Conservation (phyloP, 2,113 vertebrate species). For the Petromus typicus region DNA sequence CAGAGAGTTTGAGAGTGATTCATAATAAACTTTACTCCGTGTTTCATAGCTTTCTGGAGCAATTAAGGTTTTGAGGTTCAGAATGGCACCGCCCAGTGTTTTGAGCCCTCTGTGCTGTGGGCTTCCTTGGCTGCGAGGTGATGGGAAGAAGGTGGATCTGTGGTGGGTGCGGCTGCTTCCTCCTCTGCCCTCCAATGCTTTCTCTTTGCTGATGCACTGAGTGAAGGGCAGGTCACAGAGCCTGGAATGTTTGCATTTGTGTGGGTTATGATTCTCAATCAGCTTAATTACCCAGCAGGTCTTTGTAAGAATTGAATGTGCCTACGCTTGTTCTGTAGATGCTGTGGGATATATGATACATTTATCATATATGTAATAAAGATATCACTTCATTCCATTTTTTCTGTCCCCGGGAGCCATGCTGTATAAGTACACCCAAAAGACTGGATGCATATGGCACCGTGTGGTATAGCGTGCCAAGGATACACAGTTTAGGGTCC, state of each 20-base stretch:
- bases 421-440: not conserved
- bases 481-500: not conserved
- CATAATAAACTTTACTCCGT: constrained; percentile 31
- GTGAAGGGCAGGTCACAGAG: not conserved
- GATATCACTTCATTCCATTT: not conserved
- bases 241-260: not conserved
- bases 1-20: constrained; percentile 45
- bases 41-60: constrained; percentile 26
- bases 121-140: not conserved
- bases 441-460: not conserved
- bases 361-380: not conserved
- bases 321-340: not conserved
- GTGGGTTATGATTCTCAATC: not conserved
- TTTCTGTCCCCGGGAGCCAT: not conserved
- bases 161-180: not conserved
- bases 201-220: not conserved
- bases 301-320: not conserved
- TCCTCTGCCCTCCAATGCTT: not conserved
- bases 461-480: not conserved
- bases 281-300: not conserved
- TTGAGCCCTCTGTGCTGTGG: not conserved
- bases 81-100: not conserved
- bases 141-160: not conserved
- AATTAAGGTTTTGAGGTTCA: not conserved
- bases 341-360: not conserved